phyloP scores from a whole-genome alignment of 2,797 vertebrate genomes.

The Astyanax mexicanus region DNA sequence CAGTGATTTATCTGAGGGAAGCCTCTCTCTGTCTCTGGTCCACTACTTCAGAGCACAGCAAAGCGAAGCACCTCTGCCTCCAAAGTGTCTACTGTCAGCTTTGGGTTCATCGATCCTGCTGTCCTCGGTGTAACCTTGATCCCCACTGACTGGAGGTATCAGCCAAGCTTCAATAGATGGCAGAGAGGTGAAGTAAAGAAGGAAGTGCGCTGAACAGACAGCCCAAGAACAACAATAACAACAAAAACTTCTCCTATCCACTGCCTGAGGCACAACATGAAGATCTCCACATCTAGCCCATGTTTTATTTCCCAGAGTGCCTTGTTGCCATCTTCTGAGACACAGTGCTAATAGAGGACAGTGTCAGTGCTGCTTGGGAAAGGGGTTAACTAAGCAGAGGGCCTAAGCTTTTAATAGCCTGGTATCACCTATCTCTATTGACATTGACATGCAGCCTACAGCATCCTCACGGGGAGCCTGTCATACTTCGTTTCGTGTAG shows the following conservation, averaged over 20 bases:
- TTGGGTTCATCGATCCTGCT: background rate
- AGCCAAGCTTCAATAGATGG: constrained; percentile 12
- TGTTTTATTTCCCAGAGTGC: background rate
- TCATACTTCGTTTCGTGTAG: constrained; percentile 46
- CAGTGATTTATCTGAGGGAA: constrained; percentile 20
- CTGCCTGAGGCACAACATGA: background rate
- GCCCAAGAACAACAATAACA: no score
- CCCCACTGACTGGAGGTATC: background rate
- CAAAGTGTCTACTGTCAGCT: background rate
- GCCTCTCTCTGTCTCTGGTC: background rate
- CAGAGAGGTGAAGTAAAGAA: constrained; percentile 1
- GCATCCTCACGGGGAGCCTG: constrained; percentile 18
- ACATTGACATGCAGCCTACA: constrained; percentile 37
- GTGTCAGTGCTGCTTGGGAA: background rate
- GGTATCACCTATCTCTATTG: constrained; percentile 25
- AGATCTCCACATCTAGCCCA: background rate
- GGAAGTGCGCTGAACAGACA: background rate
- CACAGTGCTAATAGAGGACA: background rate
- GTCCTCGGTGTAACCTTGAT: constrained; percentile 17
- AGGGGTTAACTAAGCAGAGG: constrained; percentile 37
- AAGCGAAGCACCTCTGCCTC: background rate
- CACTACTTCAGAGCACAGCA: background rate
- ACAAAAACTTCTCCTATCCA: background rate
- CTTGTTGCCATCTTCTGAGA: background rate
- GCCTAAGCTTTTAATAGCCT: constrained; percentile 36